These are phyloP conservation scores for Pegoplata infirma DNA, from an alignment of 2,888 invertebrate genomes.

Conservation along the genomic window DNA sequence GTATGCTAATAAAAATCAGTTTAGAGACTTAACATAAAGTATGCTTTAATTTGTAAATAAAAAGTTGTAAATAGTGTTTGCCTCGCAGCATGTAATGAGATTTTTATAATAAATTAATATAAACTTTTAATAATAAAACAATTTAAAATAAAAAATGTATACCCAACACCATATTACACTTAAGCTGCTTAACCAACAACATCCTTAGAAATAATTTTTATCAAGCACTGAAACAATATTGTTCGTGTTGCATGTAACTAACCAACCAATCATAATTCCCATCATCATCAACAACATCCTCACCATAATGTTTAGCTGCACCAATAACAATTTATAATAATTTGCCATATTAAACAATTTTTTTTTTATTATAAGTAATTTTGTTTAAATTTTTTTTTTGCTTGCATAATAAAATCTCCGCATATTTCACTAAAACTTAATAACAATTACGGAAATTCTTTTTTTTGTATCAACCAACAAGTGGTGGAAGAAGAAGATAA, in stretches of 20 bases:
- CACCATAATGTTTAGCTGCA: background rate
- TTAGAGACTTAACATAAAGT: too few species aligned
- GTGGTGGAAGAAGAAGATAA: conserved; percentile 19
- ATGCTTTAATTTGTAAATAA: conserved; percentile 44
- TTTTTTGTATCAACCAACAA: conserved; percentile 8
- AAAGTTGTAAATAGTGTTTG: background rate
- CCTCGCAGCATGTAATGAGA: background rate
- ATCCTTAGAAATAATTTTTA: conserved; percentile 16
- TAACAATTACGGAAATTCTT: conserved; percentile 51
- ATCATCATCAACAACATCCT: background rate
- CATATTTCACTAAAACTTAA: conserved; percentile 32
- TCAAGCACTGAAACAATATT: conserved; percentile 20
- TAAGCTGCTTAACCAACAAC: conserved; percentile 42
- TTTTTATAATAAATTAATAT: background rate
- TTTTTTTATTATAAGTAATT: too few species aligned
- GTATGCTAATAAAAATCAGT: too few species aligned
- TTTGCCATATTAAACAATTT: conserved; percentile 20
- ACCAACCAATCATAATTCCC: conserved; percentile 15
- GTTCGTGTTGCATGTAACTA: conserved; percentile 29
- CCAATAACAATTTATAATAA: conserved; percentile 10
- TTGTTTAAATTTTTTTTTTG: too few species aligned
- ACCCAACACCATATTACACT: background rate
- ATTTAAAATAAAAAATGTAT: conserved; percentile 27
- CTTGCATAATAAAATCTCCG: conserved; percentile 7
- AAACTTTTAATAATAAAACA: conserved; percentile 18